Percentiles rank a stretch among this genome's conserved stretches.
These are phyloP conservation scores for Microchirus variegatus DNA, from an alignment of 2,797 vertebrate species.

Conservation along the genomic window DNA sequence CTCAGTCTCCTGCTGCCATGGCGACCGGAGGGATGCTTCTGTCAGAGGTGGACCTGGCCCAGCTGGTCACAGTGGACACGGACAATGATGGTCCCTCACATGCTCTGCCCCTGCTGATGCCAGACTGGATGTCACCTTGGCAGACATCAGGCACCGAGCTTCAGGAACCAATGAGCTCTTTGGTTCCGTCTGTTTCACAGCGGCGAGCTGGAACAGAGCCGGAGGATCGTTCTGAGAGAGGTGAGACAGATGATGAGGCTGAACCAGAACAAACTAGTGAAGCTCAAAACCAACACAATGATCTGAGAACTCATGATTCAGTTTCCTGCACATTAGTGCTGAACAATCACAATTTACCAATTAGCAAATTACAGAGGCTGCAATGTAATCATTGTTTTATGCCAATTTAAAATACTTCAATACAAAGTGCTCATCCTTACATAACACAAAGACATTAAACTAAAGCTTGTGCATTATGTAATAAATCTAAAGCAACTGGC, in stretches of 20 bases:
- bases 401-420: too few species aligned
- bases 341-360: too few species aligned
- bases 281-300: constrained; percentile 6
- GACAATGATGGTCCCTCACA: constrained; percentile 60
- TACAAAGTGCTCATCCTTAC: too few species aligned
- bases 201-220: constrained; percentile 31
- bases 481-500: too few species aligned
- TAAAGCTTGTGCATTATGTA: too few species aligned
- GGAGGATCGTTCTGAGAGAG: constrained; percentile 42
- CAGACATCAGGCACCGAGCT: constrained; percentile 77
- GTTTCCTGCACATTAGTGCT: too few species aligned
- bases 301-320: neutral
- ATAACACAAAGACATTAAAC: too few species aligned
- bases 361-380: too few species aligned
- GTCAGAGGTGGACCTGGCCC: constrained; percentile 62
- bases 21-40: constrained; percentile 53
- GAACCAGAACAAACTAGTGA: neutral
- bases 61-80: constrained; percentile 68
- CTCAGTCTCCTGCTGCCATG: constrained; percentile 54
- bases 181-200: constrained; percentile 46
- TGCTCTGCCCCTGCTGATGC: constrained; percentile 52
- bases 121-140: constrained; percentile 77
- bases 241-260: constrained; percentile 35
- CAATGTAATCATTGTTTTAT: too few species aligned
- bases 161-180: constrained; percentile 59